Evolutionary conservation across 2,888 invertebrate genomes (phyloP).

Genomic region (Saturnia japonica): DNA sequence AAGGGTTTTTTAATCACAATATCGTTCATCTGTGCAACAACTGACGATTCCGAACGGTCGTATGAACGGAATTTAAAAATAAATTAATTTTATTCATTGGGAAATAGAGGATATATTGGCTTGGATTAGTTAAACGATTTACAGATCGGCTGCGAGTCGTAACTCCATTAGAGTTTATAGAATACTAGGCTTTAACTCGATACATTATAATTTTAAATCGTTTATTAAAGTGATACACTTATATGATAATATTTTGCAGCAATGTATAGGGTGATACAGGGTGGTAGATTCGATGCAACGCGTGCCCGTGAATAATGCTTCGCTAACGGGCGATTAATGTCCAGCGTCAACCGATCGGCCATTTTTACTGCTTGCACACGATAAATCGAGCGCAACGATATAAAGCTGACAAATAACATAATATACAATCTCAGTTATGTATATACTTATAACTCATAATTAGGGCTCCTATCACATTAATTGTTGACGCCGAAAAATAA

Average conservation of each 20-base stretch:
- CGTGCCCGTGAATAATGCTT: conserved; percentile 80
- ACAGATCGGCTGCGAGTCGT: conserved; percentile 31
- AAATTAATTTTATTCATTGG: conserved; percentile 76
- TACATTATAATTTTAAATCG: conserved; percentile 31
- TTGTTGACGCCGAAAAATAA: too few relatives aligned
- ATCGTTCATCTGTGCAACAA: conserved; percentile 32
- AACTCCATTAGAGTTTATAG: conserved; percentile 12
- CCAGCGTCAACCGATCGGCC: conserved; percentile 59
- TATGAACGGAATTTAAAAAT: conserved; percentile 68
- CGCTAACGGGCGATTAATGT: conserved; percentile 79
- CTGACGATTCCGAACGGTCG: conserved; percentile 55
- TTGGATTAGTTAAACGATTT: conserved; percentile 75
- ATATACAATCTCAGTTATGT: background rate
- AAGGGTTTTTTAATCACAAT: conserved; percentile 24
- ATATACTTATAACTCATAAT: background rate
- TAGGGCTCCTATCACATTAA: too few relatives aligned
- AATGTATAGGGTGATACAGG: conserved; percentile 58
- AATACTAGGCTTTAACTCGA: conserved; percentile 28
- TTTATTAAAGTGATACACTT: conserved; percentile 24
- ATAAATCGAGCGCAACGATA: conserved; percentile 37
- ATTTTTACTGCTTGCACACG: conserved; percentile 52
- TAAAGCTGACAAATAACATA: conserved; percentile 24
- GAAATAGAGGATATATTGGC: conserved; percentile 78
- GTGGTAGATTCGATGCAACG: conserved; percentile 69
- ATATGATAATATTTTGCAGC: conserved; percentile 31